Conservation (phyloP, 2,888 invertebrate species). For the Nysson spinosus region DNA sequence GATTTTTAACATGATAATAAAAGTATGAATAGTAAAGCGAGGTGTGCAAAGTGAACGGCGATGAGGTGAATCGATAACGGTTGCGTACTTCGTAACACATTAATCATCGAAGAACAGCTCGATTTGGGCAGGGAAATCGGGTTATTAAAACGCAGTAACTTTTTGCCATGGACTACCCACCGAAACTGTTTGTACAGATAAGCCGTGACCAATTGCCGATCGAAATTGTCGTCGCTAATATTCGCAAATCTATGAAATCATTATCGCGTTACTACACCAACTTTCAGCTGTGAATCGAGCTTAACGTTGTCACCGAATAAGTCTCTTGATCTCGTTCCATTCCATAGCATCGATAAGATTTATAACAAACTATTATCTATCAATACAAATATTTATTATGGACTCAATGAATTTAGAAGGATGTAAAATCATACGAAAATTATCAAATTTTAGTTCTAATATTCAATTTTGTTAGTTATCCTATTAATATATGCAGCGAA, state of each 20-base stretch:
- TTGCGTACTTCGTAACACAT: conserved; percentile 26
- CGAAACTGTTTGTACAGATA: conserved; percentile 23
- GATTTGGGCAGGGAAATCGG: conserved; percentile 27
- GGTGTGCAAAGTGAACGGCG: conserved; percentile 2
- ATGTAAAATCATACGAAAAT: too few species aligned
- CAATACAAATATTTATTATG: too few species aligned
- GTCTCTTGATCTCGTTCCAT: conserved; percentile 4
- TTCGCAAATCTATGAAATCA: conserved; percentile 35
- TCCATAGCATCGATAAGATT: neutral
- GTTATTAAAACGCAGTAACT: conserved; percentile 42
- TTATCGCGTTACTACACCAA: conserved; percentile 26
- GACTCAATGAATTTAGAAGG: too few species aligned
- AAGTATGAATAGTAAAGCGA: conserved; percentile 28
- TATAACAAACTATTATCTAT: too few species aligned
- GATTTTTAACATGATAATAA: conserved; percentile 35
- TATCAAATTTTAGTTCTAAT: too few species aligned
- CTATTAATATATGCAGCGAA: too few species aligned
- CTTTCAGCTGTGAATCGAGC: neutral
- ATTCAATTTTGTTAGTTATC: too few species aligned
- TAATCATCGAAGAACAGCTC: conserved; percentile 32
- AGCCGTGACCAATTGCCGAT: conserved; percentile 27
- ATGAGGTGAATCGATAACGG: conserved; percentile 33
- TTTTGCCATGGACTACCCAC: conserved; percentile 11
- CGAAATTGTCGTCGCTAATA: conserved; percentile 26
- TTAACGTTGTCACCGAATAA: neutral